Evolutionary conservation across 2,888 invertebrate species (phyloP).

Genomic region (Mechanitis mazaeus): DNA sequence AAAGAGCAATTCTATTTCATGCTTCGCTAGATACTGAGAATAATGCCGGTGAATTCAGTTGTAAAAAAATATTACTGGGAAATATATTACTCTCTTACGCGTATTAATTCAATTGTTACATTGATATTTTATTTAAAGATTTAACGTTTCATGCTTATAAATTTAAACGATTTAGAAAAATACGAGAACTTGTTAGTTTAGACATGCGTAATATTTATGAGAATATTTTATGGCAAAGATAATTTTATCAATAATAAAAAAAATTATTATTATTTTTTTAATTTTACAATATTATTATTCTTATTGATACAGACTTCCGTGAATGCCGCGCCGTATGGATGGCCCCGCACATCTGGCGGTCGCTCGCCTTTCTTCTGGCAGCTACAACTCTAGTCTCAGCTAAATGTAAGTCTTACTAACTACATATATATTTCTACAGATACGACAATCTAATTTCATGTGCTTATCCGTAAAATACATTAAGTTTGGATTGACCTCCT

Average conservation of each 20-base stretch:
- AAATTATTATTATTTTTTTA: no score
- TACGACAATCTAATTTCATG: conserved; percentile 15
- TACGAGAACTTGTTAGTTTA: no score
- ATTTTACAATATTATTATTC: no score
- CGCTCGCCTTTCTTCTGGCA: conserved; percentile 61
- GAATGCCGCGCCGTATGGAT: conserved; percentile 74
- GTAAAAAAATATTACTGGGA: neutral
- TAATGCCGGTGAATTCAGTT: conserved; percentile 9
- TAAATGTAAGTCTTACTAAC: conserved; percentile 56
- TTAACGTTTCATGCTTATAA: no score
- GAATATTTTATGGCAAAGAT: no score
- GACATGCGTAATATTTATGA: no score
- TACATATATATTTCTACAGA: conserved; percentile 5
- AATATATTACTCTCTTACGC: no score
- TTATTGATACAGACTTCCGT: conserved; percentile 52
- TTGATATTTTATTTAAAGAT: no score
- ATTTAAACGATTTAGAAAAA: no score
- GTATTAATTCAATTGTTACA: no score
- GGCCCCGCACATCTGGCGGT: conserved; percentile 70
- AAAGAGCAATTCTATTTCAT: conserved; percentile 52
- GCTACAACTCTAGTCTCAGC: conserved; percentile 54
- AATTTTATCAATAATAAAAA: no score
- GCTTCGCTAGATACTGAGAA: conserved; percentile 44
- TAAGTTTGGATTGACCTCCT: conserved; percentile 55
- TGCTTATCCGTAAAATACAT: neutral